Evolutionary conservation across 2,888 invertebrate genomes (phyloP), one percentile per base, ranked within the genome.

Genomic region (Stenotaenia linearis): DNA sequence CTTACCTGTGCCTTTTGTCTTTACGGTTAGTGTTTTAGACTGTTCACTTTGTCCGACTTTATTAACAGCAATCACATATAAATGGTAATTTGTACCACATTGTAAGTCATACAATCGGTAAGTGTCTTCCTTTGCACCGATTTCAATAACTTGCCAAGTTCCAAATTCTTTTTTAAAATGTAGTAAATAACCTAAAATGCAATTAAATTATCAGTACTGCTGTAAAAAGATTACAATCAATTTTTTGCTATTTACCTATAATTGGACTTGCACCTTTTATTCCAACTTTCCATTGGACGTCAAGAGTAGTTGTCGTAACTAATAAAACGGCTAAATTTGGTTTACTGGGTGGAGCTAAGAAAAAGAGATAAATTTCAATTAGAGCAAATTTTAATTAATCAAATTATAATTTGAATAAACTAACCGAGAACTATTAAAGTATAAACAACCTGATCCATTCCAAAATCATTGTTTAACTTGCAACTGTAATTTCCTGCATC

Each of bases 401-500:
- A n/a, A n/a, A n/a, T n/a, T n/a, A n/a, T n/a, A n/a, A n/a, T n/a
- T n/a, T n/a, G n/a, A n/a, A 30, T 45, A 5, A 5, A 61, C 28
- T 12, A 61, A 92, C 93, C 93, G 83, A 94, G 92, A 0, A 97
- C 95, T 82, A 94, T 91, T 78, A 97, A 89, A 80, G 93, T 92
- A 86, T 96, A 96, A 0, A 94, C 94, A 78, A 97, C 95, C 18
- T 94, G 93, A 85, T 97, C 97, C 83, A 94, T 93, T 77, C 97
- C 97, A 86, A 95, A 95, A 28, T 92, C 92, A 87, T 97, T 97
- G 85, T 95, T 94, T 21, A 96, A 96, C 83, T 92, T 92, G 87
- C 97, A 97, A 0, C 95, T 93, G 86, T 97, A 97, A 87, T 97
- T 96, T 79, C 96, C 97, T 79, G 95, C 95, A 87, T 97, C 97